Evolutionary conservation across 2,113 vertebrate species (phyloP), one percentile per base, ranked within the genome.

Genomic region (Anhinga anhinga): DNA sequence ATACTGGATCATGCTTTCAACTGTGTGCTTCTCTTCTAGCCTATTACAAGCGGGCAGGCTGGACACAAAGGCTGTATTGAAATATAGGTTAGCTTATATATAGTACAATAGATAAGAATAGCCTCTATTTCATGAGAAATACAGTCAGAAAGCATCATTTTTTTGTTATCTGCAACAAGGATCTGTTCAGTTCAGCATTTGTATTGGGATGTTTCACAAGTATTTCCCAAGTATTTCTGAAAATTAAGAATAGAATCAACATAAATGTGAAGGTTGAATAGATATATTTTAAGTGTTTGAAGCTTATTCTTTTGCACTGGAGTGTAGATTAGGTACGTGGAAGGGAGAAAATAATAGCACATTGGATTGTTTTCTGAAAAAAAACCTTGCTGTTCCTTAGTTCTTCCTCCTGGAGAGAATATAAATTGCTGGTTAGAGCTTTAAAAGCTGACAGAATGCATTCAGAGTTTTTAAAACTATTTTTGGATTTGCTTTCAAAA

Each of bases 71-170:
- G 66, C 70, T 91, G 22, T 53, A 25, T 7, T 94, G 91, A 91
- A 85, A 90, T 95, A 82, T 27, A 95, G 94, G 89, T 96, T 96
- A 95, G 58, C 81, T 66, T 91, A 86, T 93, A 82, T 73, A 70
- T 82, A 95, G 81, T 36, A 72, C 32, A 61, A 1, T 22, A 44
- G 44, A 76, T 95, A 53, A 85, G 87, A 91, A 84, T 89, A 93
- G 29, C 49, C 22, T 89, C 44, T 5, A 0, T 80, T 94, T 91
- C 45, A 38, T 53, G 52, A 79, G 49, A 50, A 52, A 13, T 53
- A 13, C 45, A 9, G 58, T 74, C 65, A 4, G 9, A 67, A 82
- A 59, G n/a, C 49, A 17, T 63, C 0, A 0, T 21, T 78, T 82
- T 86, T 82, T 86, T 78, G 29, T 71, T 78, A 32, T 7, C 56